These are phyloP conservation scores for Drosophila heteroneura DNA, from an alignment of 2,888 invertebrate species.

Conservation along the genomic window DNA sequence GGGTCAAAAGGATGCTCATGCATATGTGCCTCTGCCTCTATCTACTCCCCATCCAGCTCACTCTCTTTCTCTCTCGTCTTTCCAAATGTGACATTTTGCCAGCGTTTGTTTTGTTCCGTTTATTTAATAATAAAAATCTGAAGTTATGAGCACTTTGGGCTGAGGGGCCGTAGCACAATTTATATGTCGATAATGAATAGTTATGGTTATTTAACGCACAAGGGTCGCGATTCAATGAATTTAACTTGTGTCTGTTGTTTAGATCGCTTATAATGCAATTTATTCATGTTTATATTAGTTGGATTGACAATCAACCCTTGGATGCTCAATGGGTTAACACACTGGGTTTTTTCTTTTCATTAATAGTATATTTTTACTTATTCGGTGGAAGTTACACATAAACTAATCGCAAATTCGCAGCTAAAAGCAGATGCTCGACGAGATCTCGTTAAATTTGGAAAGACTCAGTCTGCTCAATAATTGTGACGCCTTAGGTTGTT, in stretches of 20 bases:
- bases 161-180: constrained; percentile 50
- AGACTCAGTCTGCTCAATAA: not conserved
- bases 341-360: constrained; percentile 17
- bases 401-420: not conserved
- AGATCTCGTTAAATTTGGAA: not conserved
- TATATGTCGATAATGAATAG: constrained; percentile 80
- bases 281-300: constrained; percentile 69
- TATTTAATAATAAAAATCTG: constrained; percentile 81
- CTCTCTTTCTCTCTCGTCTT: constrained; percentile 10
- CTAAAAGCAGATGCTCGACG: not conserved
- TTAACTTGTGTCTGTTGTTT: constrained; percentile 69
- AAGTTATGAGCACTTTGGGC: constrained; percentile 75
- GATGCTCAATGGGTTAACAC: constrained; percentile 55
- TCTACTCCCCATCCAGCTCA: not conserved
- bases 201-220: constrained; percentile 73
- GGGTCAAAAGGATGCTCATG: constrained; percentile 73
- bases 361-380: not conserved
- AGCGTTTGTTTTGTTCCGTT: constrained; percentile 60
- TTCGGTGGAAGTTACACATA: constrained; percentile 12
- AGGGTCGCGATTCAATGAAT: constrained; percentile 47
- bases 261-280: constrained; percentile 76
- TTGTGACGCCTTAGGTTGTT: not conserved
- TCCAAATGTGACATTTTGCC: constrained; percentile 59
- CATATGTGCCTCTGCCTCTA: constrained; percentile 40
- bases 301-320: constrained; percentile 33